A percentile compares a stretch with the other conserved stretches of the same genome.
phyloP scores from a whole-genome alignment of 2,113 vertebrate genomes.

The Sturnira hondurensis region DNA sequence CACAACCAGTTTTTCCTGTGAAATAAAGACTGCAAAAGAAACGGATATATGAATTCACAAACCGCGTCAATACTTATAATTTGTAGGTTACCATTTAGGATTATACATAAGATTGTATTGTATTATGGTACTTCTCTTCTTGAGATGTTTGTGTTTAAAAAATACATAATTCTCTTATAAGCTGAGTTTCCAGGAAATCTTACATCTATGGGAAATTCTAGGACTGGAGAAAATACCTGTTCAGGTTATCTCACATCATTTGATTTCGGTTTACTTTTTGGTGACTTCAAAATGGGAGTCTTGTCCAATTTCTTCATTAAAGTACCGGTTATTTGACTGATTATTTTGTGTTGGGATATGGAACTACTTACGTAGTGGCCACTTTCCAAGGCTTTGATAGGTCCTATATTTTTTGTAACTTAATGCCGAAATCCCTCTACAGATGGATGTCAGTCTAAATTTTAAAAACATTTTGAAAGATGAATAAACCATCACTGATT shows the following conservation, averaged over 20 bases:
- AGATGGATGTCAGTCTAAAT: background rate
- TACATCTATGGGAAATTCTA: background rate
- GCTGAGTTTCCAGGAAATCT: background rate
- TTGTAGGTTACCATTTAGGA: background rate
- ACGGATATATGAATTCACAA: background rate
- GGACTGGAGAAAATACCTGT: background rate
- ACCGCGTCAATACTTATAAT: background rate
- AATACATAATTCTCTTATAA: background rate
- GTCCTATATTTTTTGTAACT: background rate
- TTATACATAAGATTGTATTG: background rate
- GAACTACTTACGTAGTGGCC: background rate
- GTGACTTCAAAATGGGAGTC: background rate
- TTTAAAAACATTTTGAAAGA: background rate
- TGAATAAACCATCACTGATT: background rate
- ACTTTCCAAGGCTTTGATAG: background rate
- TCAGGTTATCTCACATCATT: background rate
- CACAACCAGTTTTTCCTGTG: background rate
- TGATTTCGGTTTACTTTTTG: background rate
- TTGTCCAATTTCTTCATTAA: background rate
- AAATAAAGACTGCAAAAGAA: background rate
- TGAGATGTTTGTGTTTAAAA: background rate
- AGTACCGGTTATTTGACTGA: background rate
- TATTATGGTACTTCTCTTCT: background rate
- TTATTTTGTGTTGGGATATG: background rate
- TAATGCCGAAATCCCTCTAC: background rate